These are phyloP conservation scores for Halcyon smyrnensis DNA, from an alignment of 2,797 vertebrate species.

Conservation along the genomic window DNA sequence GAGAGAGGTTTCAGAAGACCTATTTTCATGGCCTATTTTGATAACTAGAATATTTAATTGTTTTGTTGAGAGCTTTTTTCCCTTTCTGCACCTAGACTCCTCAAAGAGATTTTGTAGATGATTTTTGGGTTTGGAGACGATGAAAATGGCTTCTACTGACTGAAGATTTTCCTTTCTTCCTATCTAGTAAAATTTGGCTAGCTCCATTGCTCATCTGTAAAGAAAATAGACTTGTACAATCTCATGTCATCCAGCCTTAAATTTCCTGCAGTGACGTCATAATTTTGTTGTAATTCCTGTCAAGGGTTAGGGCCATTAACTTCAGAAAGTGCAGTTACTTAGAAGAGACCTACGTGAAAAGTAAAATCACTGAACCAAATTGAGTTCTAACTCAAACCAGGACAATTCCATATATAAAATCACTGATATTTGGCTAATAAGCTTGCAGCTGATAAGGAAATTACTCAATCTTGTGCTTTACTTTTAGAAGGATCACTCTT, in stretches of 20 bases:
- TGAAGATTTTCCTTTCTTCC: background rate
- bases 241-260: background rate
- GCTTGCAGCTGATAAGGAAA: background rate
- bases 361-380: background rate
- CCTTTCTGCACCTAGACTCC: background rate
- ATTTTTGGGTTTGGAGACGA: background rate
- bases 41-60: background rate
- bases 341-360: background rate
- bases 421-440: background rate
- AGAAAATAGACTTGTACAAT: background rate
- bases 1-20: background rate
- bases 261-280: background rate
- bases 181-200: background rate
- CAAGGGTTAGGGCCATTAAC: background rate
- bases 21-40: background rate
- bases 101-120: background rate
- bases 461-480: background rate
- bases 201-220: background rate
- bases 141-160: background rate
- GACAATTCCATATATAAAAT: background rate
- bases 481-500: background rate
- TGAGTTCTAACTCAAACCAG: background rate
- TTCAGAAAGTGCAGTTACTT: background rate
- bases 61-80: background rate
- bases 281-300: background rate